Conservation (phyloP, 1,140 invertebrate species). For the Triops cancriformis region DNA sequence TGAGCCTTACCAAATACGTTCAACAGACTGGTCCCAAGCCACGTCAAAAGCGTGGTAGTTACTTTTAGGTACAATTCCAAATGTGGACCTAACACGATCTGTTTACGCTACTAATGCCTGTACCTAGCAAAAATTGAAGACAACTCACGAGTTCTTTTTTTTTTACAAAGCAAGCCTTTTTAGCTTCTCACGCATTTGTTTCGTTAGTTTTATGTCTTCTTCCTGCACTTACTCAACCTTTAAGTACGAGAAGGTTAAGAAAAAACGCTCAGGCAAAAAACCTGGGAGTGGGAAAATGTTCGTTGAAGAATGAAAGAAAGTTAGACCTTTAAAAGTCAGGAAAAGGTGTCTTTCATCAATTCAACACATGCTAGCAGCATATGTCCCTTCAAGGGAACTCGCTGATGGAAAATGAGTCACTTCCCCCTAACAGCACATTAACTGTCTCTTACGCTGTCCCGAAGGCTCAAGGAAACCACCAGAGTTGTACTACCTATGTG, state of each 20-base stretch:
- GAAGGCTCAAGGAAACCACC: background rate
- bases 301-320: background rate
- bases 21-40: background rate
- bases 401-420: conserved; percentile 5
- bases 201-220: background rate
- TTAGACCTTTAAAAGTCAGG: background rate
- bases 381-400: conserved; percentile 9
- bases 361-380: background rate
- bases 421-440: background rate
- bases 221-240: background rate
- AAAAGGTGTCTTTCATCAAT: conserved; percentile 1
- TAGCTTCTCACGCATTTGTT: background rate
- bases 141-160: background rate
- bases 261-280: background rate
- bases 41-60: background rate
- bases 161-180: background rate
- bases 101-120: background rate
- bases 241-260: background rate
- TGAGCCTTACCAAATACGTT: background rate
- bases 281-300: background rate
- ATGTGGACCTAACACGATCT: conserved; percentile 3
- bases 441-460: background rate
- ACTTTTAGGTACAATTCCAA: background rate
- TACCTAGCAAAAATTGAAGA: background rate
- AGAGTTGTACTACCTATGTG: background rate